phyloP scores from a whole-genome alignment of 2,797 vertebrate genomes.

The Toxotes lorentzi region DNA sequence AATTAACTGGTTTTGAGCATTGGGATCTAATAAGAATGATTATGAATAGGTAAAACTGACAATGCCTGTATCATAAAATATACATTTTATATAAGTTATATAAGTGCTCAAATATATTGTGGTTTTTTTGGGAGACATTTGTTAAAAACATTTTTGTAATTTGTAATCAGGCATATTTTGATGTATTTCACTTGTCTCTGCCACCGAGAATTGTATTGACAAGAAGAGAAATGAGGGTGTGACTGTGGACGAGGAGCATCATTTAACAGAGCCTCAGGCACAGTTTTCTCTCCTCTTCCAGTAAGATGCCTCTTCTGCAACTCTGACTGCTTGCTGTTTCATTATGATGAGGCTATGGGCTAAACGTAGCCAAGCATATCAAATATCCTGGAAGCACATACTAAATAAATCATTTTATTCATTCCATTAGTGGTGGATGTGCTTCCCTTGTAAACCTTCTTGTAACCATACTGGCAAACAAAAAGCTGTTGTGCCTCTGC shows the following conservation, averaged over 20 bases:
- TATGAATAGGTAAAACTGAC: not conserved
- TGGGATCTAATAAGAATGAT: conserved; percentile 5
- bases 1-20: conserved; percentile 26
- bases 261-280: conserved; percentile 82
- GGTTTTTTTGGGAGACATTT: conserved; percentile 26
- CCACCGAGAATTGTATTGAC: conserved; percentile 79
- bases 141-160: conserved; percentile 37
- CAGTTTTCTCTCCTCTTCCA: conserved; percentile 78
- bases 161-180: conserved; percentile 61
- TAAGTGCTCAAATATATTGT: not conserved
- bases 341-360: conserved; percentile 88
- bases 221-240: conserved; percentile 83
- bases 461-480: conserved; percentile 78
- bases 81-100: not conserved
- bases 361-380: conserved; percentile 88
- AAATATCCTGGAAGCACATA: conserved; percentile 86
- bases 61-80: not conserved
- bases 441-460: conserved; percentile 81
- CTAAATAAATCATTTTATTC: conserved; percentile 89
- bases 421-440: conserved; percentile 85
- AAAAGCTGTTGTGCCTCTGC: conserved; percentile 66
- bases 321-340: conserved; percentile 85
- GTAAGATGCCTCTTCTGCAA: conserved; percentile 80
- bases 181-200: conserved; percentile 60
- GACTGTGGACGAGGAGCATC: conserved; percentile 81